A percentile compares a stretch with the other conserved stretches of the same genome.
phyloP scores from a whole-genome alignment of 2,797 vertebrate species.

The Linurgus olivaceus region DNA sequence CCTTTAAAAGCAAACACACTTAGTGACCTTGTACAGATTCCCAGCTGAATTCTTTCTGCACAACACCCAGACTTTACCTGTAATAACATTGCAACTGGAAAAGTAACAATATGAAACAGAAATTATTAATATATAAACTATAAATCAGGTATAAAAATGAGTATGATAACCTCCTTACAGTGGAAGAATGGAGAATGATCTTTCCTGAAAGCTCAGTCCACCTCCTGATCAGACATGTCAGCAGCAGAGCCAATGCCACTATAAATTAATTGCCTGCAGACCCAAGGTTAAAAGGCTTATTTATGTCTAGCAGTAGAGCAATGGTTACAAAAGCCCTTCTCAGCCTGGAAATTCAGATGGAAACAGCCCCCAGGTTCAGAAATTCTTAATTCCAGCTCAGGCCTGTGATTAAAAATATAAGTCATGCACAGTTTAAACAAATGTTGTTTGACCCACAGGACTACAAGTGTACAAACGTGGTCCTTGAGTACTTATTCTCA shows the following conservation, averaged over 20 bases:
- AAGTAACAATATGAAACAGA: background rate
- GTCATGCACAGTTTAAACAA: background rate
- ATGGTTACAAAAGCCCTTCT: background rate
- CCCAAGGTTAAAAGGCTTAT: background rate
- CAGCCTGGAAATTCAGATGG: background rate
- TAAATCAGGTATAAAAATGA: background rate
- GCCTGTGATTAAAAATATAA: background rate
- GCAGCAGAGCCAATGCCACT: background rate
- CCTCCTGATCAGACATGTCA: accelerated
- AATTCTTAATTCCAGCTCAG: background rate
- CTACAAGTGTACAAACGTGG: accelerated
- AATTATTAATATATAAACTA: background rate
- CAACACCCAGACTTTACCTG: background rate
- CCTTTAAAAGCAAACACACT: background rate
- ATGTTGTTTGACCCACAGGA: background rate
- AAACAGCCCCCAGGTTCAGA: background rate
- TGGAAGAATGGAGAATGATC: background rate
- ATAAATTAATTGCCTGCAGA: background rate
- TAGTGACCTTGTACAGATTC: background rate
- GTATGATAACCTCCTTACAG: background rate
- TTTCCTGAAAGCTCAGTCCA: background rate
- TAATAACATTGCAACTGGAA: background rate
- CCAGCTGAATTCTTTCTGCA: background rate
- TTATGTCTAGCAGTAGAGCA: background rate
- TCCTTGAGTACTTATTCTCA: background rate